Base-by-base conservation (phyloP, 1,140 invertebrate genomes). In the Scylla paramamosain region DNA sequence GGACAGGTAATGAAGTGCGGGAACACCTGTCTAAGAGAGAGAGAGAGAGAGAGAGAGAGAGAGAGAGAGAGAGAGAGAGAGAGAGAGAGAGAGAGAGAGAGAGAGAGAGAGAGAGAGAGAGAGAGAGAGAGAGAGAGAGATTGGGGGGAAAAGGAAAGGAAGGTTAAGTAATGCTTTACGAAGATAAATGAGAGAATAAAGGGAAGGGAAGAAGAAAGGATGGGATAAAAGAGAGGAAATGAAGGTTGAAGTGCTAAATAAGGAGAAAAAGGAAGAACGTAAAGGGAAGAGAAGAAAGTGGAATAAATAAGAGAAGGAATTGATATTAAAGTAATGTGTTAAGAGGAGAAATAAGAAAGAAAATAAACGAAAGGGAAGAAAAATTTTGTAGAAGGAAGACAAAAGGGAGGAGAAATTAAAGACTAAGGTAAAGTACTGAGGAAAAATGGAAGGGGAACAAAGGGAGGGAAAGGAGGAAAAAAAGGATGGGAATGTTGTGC, bases 31-130 rank as follows among this genome's bases (percentile, higher is more conserved):
- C 32, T 4, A 46, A 88, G 28, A n/a, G 83, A 12, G 83, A 86
- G n/a, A 86, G 83, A 86, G 12, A 86, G 83, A 86, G 83, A 86
- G 14, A 46, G 86, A 88, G 28, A 29, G 86, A 88, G 86, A 39
- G 83, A 16, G 31, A 7, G 31, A 31, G 83, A 31, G 83, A 28
- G 4, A 31, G 20, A 28, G 83, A 31, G 83, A 84, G 6, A 31
- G 83, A 31, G 31, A 7, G 31, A 31, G 83, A 31, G 83, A 28
- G 4, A 31, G 20, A 28, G 83, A 31, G 83, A 84, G 6, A 20
- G 83, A 84, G 6, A 6, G 20, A 84, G 83, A 20, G 20, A 84
- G 4, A 28, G 83, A n/a, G 4, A 7, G n/a, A 31, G 20, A 31
- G 20, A 4, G 83, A 7, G 46, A 29, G 28, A 45, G 39, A n/a